These are phyloP conservation scores for Bradypus variegatus DNA, from an alignment of 2,797 vertebrate genomes.

Conservation along the genomic window DNA sequence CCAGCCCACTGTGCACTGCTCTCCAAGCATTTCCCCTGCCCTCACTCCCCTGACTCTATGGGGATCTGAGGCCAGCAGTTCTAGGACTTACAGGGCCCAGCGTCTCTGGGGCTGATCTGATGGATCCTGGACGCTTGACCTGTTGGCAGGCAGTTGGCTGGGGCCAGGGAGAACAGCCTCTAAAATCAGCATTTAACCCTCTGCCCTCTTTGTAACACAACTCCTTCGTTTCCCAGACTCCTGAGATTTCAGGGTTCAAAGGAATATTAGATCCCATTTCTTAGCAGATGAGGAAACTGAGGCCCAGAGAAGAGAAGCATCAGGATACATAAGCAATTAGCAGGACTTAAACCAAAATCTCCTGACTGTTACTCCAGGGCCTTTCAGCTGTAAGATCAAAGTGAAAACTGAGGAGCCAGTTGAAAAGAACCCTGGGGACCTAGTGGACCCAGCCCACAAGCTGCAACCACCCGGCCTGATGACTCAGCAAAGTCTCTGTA, in stretches of 20 bases:
- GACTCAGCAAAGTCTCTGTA: not conserved
- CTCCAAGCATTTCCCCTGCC: not conserved
- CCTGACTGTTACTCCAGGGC: not conserved
- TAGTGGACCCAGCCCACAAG: not conserved
- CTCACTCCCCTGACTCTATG: fast-evolving
- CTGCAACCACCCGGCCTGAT: not conserved
- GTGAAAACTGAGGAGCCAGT: not conserved
- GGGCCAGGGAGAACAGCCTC: not conserved
- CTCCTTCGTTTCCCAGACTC: not conserved
- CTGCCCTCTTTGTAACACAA: not conserved
- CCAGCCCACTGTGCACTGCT: not conserved
- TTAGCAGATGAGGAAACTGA: not conserved
- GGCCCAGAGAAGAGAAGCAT: not conserved
- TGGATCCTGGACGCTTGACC: not conserved
- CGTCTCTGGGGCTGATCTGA: not conserved
- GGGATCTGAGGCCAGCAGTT: not conserved
- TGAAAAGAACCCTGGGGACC: not conserved
- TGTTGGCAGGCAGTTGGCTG: not conserved
- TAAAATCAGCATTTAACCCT: not conserved
- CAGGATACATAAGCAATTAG: not conserved
- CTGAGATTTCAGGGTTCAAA: not conserved
- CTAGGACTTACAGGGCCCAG: not conserved
- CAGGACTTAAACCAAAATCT: not conserved
- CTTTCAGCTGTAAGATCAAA: not conserved
- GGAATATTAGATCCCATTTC: not conserved